Conservation (phyloP, 2,888 invertebrate species). For the Tipula confusa region DNA sequence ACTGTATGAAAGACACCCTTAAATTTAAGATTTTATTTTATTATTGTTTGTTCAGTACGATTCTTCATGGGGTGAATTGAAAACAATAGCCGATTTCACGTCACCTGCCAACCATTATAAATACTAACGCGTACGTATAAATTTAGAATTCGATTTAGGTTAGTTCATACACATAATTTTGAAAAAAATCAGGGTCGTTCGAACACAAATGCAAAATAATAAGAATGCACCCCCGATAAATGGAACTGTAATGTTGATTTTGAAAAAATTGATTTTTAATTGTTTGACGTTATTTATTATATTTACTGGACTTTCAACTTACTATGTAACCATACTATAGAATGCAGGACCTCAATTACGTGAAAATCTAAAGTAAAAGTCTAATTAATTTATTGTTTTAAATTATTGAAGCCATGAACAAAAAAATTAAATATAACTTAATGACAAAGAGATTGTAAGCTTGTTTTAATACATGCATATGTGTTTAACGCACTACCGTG, state of each 20-base stretch:
- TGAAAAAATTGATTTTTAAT: neutral
- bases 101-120: slow-evolving; percentile 47
- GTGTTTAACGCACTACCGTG: no score
- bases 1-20: slow-evolving; percentile 26
- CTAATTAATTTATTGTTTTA: no score
- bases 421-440: no score
- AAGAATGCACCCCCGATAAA: neutral
- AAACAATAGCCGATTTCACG: slow-evolving; percentile 51
- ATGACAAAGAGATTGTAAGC: no score
- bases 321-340: neutral
- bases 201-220: neutral
- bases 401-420: no score
- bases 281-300: neutral
- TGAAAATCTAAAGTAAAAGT: no score
- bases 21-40: slow-evolving; percentile 35
- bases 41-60: slow-evolving; percentile 39
- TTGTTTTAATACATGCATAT: no score
- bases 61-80: slow-evolving; percentile 46
- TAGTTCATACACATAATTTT: neutral
- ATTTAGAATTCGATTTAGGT: slow-evolving; percentile 3
- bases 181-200: neutral
- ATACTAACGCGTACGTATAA: slow-evolving; percentile 27
- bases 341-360: neutral
- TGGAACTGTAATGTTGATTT: neutral
- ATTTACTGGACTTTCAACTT: neutral